These are phyloP conservation scores for Oenanthe oenanthe DNA, from an alignment of 2,113 vertebrate species.

Conservation along the genomic window DNA sequence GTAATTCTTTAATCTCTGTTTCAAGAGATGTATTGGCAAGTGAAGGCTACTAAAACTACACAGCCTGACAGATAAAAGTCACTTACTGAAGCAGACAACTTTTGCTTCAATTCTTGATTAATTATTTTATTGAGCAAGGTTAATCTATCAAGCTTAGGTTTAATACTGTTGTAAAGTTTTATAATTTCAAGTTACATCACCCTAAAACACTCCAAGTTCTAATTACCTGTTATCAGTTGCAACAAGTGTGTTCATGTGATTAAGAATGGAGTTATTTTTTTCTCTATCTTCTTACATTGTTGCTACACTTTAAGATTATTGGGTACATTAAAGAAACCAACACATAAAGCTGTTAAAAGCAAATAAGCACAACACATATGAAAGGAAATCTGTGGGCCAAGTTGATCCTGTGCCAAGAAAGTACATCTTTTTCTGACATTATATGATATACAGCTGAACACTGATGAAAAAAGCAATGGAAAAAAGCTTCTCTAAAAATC, in stretches of 20 bases:
- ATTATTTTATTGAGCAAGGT: background rate
- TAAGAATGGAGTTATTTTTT: background rate
- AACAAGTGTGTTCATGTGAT: background rate
- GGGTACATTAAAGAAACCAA: rapidly evolving
- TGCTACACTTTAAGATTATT: background rate
- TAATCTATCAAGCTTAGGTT: background rate
- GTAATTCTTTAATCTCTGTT: background rate
- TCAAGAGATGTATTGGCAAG: background rate
- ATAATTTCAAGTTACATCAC: background rate
- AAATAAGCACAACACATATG: background rate
- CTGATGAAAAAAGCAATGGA: background rate
- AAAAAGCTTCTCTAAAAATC: background rate
- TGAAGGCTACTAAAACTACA: background rate
- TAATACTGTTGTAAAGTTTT: background rate
- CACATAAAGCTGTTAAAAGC: background rate
- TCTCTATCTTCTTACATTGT: background rate
- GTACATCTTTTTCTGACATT: background rate
- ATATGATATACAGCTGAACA: background rate
- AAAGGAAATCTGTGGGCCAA: background rate
- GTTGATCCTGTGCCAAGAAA: background rate
- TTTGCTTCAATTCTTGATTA: background rate
- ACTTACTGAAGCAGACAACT: background rate
- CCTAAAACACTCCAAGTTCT: background rate
- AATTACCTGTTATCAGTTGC: background rate
- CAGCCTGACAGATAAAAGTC: background rate